These are phyloP conservation scores for silkworm (Bombyx mori) DNA, from an alignment of 1,140 invertebrate genomes.

Conservation along the genomic window DNA sequence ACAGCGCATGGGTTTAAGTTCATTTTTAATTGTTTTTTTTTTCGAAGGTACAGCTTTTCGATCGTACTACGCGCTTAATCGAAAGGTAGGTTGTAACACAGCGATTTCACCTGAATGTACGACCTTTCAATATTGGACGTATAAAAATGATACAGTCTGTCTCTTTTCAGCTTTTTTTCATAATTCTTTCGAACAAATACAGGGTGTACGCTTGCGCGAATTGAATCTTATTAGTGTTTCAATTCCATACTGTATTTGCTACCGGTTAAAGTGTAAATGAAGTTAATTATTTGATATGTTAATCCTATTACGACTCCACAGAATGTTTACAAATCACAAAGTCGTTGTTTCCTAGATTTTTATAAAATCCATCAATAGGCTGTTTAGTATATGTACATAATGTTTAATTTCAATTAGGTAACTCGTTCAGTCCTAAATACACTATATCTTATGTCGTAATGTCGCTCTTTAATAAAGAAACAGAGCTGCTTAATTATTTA, in stretches of 20 bases:
- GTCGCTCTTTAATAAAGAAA: too few species aligned
- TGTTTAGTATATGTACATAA: too few species aligned
- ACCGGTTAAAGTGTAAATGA: conserved; percentile 1
- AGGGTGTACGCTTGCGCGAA: conserved; percentile 44
- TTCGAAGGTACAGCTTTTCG: conserved; percentile 37
- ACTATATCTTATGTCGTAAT: too few species aligned
- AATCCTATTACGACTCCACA: too few species aligned
- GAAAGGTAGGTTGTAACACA: conserved; percentile 23
- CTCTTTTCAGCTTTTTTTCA: conserved; percentile 26
- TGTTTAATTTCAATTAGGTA: too few species aligned
- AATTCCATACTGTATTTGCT: not conserved
- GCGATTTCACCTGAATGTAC: conserved; percentile 20
- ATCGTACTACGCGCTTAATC: conserved; percentile 51
- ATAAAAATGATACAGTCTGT: conserved; percentile 34
- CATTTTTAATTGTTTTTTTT: conserved; percentile 16
- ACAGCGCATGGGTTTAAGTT: conserved; percentile 13
- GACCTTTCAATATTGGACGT: conserved; percentile 31
- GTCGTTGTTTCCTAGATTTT: too few species aligned
- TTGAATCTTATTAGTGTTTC: not conserved
- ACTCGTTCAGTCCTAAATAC: too few species aligned
- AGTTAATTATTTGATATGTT: too few species aligned
- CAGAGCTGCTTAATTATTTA: too few species aligned
- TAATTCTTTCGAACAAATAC: conserved; percentile 39
- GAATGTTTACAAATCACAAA: too few species aligned
- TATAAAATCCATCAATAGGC: too few species aligned